Evolutionary conservation across 2,797 vertebrate genomes (phyloP), one percentile per base, ranked within the genome.

Genomic region (Crocidura indochinensis): DNA sequence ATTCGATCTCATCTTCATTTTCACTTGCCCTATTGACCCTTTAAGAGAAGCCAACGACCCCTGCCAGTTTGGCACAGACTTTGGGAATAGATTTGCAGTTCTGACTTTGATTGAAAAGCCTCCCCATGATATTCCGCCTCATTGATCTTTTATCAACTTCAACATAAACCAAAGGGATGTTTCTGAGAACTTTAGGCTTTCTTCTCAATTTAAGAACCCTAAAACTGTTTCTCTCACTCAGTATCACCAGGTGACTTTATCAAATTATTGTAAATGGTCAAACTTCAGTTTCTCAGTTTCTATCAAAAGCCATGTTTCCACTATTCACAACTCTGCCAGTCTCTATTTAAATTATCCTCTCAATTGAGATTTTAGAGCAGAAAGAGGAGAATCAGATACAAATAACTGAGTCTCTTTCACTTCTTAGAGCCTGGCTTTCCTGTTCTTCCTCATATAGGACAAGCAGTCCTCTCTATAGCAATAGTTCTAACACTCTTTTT

Each of bases 141-240:
- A 20, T 6, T 10, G 67, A 49, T 6, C 3, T 91, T 56, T 17
- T 10, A 27, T 2, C 15, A 72, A 22, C n/a, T 12, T 56, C 27
- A 38, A 17, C 0, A 4, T 14, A 11, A 82, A 4, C 10, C 29
- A 2, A 62, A 3, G n/a, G 5, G 3, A 11, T 60, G 0, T 9
- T 27, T 20, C 11, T 65, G 65, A n/a, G 17, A 78, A 29, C 10
- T 49, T 44, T 26, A 2, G 12, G 31, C 26, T 22, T 64, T 6
- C 44, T 56, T 47, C 31, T 20, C 11, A 19, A 12, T 4, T 11
- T 8, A 2, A 47, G n/a, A 76, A 17, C 4, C 22, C 24, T 6
- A 29, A 84, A 51, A 22, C 27, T 60, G 8, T 68, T 10, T 22
- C 24, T 29, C 24, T 29, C 19, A 64, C 10, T 38, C n/a, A n/a